These are phyloP conservation scores for Bostrychus sinensis DNA, from an alignment of 2,113 vertebrate genomes.

Conservation along the genomic window DNA sequence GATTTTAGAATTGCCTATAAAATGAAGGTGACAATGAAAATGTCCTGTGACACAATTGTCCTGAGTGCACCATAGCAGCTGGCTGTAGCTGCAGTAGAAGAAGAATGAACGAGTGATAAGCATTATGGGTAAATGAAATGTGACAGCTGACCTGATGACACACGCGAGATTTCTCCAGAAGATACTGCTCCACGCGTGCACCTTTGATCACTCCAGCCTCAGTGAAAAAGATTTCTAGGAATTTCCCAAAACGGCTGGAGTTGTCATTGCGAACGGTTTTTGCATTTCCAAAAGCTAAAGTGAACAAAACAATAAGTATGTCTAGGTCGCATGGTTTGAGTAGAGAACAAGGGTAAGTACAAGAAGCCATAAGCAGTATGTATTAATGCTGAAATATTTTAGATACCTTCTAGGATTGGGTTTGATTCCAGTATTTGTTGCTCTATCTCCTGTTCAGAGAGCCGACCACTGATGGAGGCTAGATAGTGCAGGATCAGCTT, in stretches of 20 bases:
- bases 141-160: conserved; percentile 86
- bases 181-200: conserved; percentile 91
- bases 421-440: conserved; percentile 94
- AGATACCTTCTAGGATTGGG: conserved; percentile 91
- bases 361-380: too few species aligned
- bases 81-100: background rate
- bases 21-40: too few species aligned
- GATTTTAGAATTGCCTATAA: too few species aligned
- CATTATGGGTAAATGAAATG: background rate
- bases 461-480: conserved; percentile 88
- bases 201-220: conserved; percentile 85
- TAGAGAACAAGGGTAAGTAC: too few species aligned
- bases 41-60: background rate
- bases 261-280: conserved; percentile 95
- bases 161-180: conserved; percentile 94
- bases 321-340: background rate
- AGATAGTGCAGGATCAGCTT: conserved; percentile 94
- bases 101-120: conserved; percentile 4
- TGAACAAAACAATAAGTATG: background rate
- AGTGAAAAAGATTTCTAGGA: conserved; percentile 92
- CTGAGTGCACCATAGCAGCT: background rate
- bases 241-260: conserved; percentile 98
- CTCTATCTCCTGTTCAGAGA: conserved; percentile 85
- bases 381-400: background rate
- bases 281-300: conserved; percentile 93